phyloP scores from a whole-genome alignment of 1,140 invertebrate species.

The Chymomyza costata region DNA sequence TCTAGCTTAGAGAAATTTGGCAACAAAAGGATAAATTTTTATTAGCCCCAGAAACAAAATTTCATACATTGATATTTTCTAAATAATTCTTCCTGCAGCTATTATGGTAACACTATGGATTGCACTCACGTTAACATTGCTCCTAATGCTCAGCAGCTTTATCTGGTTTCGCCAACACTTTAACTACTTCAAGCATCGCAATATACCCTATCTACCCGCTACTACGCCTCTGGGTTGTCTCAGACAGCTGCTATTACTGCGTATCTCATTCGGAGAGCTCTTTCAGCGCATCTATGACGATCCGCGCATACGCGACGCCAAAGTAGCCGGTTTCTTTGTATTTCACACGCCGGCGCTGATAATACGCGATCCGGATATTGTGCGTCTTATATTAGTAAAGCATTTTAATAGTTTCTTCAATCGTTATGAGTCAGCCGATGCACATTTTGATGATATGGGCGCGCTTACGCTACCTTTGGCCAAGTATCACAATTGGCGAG shows the following conservation, averaged over 20 bases:
- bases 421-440: slow-evolving; percentile 74
- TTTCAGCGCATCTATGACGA: slow-evolving; percentile 56
- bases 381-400: slow-evolving; percentile 76
- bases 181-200: slow-evolving; percentile 39
- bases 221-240: slow-evolving; percentile 57
- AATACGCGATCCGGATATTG: slow-evolving; percentile 76
- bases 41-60: no score
- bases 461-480: slow-evolving; percentile 55
- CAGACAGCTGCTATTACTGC: slow-evolving; percentile 39
- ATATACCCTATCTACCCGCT: slow-evolving; percentile 37
- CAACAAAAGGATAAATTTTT: no score
- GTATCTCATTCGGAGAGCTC: slow-evolving; percentile 57
- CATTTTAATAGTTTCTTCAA: slow-evolving; percentile 74
- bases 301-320: slow-evolving; percentile 11
- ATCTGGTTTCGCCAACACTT: slow-evolving; percentile 36
- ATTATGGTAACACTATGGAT: no score
- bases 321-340: slow-evolving; percentile 73
- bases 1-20: no score
- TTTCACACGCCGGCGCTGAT: slow-evolving; percentile 76
- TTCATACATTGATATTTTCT: no score
- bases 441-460: slow-evolving; percentile 45
- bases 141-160: slow-evolving; percentile 15
- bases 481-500: slow-evolving; percentile 76
- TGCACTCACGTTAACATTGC: no score
- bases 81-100: no score